Base-by-base conservation (phyloP, 2,113 vertebrate genomes). In the Callithrix jacchus region DNA sequence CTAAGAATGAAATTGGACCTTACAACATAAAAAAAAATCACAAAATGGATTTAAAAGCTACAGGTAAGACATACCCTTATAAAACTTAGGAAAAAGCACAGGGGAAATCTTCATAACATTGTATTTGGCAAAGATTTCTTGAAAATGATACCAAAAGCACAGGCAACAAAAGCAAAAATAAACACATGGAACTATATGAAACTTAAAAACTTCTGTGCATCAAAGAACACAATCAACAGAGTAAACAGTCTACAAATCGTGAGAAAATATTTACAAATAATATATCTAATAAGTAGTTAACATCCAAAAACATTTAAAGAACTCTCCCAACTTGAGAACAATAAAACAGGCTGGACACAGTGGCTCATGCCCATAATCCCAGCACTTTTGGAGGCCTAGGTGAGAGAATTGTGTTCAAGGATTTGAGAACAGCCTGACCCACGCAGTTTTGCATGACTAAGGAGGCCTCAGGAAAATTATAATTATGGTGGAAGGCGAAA, bases 191-290 rank as follows among this genome's bases (percentile, higher is more conserved):
- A 35, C 25, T 47, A 7, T 30, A 3, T 45, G 64, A 27, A 54
- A 45, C 45, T 42, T 64, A 45, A 64, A 25, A 52, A 40, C 25
- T 17, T 61, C 40, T 61, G 64, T 73, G n/a, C 32, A 5, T 21
- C 52, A 52, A 61, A 87, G 52, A 30, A 49, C 73, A 83, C 8
- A 70, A 16, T 23, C 8, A 6, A 42, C 21, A 35, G 40, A 17
- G 32, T 61, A n/a, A 30, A 14, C 8, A 4, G 35, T 8, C 37
- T 2, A 16, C 4, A 47, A 21, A 58, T 4, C 2, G 0, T 32
- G 25, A 17, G 6, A 37, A 58, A 86, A 70, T 11, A 21, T 40
- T 70, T 8, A 37, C 40, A 30, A 32, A 74, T 61, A 40, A 20
- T 17, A 9, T 37, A 20, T 35, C 32, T 84, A 52, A n/a, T 47